Percentiles rank a stretch among this genome's conserved stretches.
phyloP scores from a whole-genome alignment of 2,797 vertebrate genomes.

The Mico argentatus region DNA sequence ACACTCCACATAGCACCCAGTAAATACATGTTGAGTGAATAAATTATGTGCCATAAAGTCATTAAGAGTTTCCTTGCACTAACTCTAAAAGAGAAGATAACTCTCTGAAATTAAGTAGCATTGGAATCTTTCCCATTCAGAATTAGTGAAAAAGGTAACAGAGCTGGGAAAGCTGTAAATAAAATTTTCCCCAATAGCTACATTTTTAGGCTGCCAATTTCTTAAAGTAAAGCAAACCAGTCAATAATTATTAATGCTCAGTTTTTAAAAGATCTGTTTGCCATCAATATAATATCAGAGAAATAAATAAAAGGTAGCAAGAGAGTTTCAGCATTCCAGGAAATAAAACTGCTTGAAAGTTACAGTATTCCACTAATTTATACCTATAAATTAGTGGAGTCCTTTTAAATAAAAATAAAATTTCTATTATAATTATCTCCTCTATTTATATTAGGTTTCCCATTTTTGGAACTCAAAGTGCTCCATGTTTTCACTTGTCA shows the following conservation, averaged over 20 bases:
- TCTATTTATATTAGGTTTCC: background rate
- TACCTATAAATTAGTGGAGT: background rate
- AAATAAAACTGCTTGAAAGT: slow-evolving; percentile 21
- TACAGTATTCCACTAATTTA: background rate
- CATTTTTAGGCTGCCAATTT: background rate
- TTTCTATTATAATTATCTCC: background rate
- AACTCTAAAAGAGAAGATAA: background rate
- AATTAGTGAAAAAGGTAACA: slow-evolving; percentile 26
- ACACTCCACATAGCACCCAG: background rate
- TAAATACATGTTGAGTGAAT: background rate
- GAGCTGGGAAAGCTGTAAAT: background rate
- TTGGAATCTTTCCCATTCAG: background rate
- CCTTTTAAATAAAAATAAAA: background rate
- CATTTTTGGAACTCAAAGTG: background rate
- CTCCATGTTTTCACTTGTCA: background rate
- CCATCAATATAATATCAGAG: background rate
- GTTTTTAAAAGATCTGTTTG: background rate
- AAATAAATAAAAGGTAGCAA: background rate
- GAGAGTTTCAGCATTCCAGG: background rate
- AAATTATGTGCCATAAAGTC: background rate
- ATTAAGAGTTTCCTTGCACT: slow-evolving; percentile 1
- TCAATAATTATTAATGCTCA: background rate
- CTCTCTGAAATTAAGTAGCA: background rate
- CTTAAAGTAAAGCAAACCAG: background rate
- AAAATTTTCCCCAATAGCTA: background rate